These are phyloP conservation scores for Sturnira hondurensis DNA, from an alignment of 2,113 vertebrate species.

Conservation along the genomic window DNA sequence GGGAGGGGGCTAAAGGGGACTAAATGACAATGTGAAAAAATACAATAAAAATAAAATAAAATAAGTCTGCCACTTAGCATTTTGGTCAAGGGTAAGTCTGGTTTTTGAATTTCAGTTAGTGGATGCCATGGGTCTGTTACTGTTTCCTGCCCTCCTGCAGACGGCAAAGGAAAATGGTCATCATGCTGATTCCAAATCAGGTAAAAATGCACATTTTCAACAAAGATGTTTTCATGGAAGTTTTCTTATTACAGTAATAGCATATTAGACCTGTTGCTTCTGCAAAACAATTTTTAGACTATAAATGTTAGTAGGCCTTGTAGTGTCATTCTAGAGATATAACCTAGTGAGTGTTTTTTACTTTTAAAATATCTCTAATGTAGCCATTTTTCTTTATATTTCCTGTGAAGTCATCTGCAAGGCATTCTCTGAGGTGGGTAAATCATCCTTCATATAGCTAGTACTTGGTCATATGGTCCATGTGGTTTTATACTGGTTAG, in stretches of 20 bases:
- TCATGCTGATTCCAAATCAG: neutral
- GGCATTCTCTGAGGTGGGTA: slow-evolving; percentile 44
- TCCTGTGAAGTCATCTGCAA: slow-evolving; percentile 66
- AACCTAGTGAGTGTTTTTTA: slow-evolving; percentile 40
- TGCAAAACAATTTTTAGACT: neutral
- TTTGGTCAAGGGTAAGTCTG: neutral
- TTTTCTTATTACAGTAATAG: neutral
- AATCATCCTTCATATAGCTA: slow-evolving; percentile 1
- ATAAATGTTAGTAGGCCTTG: neutral
- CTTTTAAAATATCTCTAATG: slow-evolving; percentile 55
- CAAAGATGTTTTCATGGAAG: neutral
- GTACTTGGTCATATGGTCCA: slow-evolving; percentile 26
- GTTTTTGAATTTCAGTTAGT: neutral
- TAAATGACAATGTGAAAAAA: too few species aligned
- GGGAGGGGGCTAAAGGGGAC: too few species aligned
- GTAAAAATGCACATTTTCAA: neutral
- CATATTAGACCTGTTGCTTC: neutral
- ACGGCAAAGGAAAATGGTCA: neutral
- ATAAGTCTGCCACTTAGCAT: neutral
- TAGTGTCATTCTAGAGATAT: neutral
- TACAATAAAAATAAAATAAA: neutral
- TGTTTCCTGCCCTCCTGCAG: neutral
- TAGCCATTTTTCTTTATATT: slow-evolving; percentile 69
- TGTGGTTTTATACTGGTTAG: slow-evolving; percentile 35
- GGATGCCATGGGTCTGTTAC: neutral